A percentile compares a stretch with the other conserved stretches of the same genome.
phyloP scores from a whole-genome alignment of 2,888 invertebrate genomes.

The Napeogenes sylphis region DNA sequence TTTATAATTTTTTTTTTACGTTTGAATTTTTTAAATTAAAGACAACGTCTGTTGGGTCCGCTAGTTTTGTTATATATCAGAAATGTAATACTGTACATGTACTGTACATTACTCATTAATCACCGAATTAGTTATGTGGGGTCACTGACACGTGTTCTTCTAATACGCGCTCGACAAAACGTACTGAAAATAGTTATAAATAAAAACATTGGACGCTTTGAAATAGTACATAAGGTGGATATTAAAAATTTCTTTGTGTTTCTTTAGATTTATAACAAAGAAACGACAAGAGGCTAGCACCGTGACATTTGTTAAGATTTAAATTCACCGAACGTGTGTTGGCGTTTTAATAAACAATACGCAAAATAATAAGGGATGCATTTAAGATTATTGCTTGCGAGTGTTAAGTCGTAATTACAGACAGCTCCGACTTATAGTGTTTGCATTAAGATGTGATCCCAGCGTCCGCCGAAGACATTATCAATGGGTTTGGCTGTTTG shows the following conservation, averaged over 20 bases:
- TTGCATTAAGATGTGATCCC: constrained; percentile 55
- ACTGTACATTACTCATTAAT: constrained; percentile 30
- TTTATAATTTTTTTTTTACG: too few species aligned
- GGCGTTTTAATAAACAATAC: constrained; percentile 46
- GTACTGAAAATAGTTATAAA: constrained; percentile 7
- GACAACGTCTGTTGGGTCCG: too few species aligned
- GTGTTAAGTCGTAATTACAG: constrained; percentile 30
- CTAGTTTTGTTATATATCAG: too few species aligned
- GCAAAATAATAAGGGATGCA: too few species aligned
- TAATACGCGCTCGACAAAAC: constrained; percentile 26
- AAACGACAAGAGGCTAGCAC: constrained; percentile 13
- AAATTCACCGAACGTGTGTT: constrained; percentile 29
- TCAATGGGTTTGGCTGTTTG: constrained; percentile 59
- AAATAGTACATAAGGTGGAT: constrained; percentile 8
- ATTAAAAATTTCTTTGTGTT: constrained; percentile 12
- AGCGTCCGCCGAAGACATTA: constrained; percentile 59
- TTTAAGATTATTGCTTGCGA: too few species aligned
- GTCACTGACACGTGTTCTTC: constrained; percentile 30
- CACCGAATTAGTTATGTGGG: constrained; percentile 31
- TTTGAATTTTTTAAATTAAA: too few species aligned
- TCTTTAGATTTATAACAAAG: constrained; percentile 15
- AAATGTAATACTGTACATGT: constrained; percentile 9
- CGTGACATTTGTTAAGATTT: constrained; percentile 20
- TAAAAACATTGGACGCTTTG: neutral
- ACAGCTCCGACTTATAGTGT: constrained; percentile 36